Base-by-base conservation (phyloP, 2,888 invertebrate species). In the Lasioglossum lativentre region DNA sequence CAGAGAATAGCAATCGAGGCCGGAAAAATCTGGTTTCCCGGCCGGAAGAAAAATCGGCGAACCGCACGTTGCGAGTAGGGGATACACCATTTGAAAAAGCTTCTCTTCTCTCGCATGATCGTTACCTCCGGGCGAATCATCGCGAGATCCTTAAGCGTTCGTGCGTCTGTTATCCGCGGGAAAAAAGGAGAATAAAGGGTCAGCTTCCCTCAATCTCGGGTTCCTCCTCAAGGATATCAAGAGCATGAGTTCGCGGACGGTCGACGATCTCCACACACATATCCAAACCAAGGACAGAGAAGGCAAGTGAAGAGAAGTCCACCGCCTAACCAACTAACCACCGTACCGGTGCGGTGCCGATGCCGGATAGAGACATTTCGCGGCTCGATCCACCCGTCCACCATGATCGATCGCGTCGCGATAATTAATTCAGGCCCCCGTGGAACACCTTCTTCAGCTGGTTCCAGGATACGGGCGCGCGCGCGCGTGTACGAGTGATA, bases 351-450 rank as follows among this genome's bases (percentile, higher is more conserved):
- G n/a, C 47, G 47, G 6, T 42, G 40, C 12, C 38, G 38, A 4
- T 19, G 56, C 27, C 16, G 63, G 73, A 86, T 86, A 85, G 75
- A 86, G 85, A 86, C 86, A 42, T 86, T 85, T 75, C 80, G 70
- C 80, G 80, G 38, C 14, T 23, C 52, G 70, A 52, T 42, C 72
- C n/a, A 30, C 73, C n/a, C 59, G 45, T 23, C 59, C 66, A 42
- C 68, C 73, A 30, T 85, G 86, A 86, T 85, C 86, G 86, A 86
- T 86, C 78, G 82, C 16, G 59, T 30, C 75, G 72, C 85, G 81
- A 79, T 86, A 86, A 86, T 85, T 85, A 86, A 86, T 86, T 86
- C 85, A 73, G 47, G 27, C 30, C 30, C 56, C 56, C 23, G n/a
- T 56, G 78, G 70, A 81, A 82, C 81, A 79, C 75, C 85, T 84